phyloP scores from a whole-genome alignment of 2,113 vertebrate genomes.

The Capricornis sumatraensis region DNA sequence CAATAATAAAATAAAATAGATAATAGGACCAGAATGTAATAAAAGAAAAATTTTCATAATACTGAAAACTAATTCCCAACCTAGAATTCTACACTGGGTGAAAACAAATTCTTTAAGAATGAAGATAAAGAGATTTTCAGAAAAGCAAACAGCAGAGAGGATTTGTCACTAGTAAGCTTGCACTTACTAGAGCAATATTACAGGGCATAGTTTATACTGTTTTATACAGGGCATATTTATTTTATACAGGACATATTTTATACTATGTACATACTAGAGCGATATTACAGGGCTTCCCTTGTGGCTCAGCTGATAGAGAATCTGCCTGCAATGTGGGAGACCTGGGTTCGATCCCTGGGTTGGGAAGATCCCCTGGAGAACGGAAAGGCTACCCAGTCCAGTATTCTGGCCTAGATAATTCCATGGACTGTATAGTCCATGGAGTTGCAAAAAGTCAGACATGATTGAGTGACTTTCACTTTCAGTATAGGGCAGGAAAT shows the following conservation, averaged over 20 bases:
- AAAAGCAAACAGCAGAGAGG: neutral
- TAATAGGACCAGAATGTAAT: neutral
- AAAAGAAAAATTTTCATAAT: neutral
- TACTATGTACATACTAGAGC: neutral
- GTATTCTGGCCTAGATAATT: neutral
- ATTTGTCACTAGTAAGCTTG: neutral
- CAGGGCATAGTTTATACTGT: neutral
- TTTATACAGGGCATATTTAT: neutral
- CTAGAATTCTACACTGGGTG: neutral
- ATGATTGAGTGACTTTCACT: neutral
- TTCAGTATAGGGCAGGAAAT: neutral
- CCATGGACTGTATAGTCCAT: neutral
- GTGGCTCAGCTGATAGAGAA: neutral
- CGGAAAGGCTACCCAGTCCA: neutral
- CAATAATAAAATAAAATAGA: neutral
- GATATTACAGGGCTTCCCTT: neutral
- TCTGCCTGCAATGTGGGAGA: neutral
- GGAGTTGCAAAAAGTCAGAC: neutral
- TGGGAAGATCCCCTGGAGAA: neutral
- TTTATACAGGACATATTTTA: neutral
- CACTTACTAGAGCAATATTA: neutral
- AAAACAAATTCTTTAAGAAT: neutral
- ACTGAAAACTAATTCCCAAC: neutral
- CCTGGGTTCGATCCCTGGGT: neutral
- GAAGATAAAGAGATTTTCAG: neutral